phyloP scores from a whole-genome alignment of 2,113 vertebrate species.

The Mesitornis unicolor region DNA sequence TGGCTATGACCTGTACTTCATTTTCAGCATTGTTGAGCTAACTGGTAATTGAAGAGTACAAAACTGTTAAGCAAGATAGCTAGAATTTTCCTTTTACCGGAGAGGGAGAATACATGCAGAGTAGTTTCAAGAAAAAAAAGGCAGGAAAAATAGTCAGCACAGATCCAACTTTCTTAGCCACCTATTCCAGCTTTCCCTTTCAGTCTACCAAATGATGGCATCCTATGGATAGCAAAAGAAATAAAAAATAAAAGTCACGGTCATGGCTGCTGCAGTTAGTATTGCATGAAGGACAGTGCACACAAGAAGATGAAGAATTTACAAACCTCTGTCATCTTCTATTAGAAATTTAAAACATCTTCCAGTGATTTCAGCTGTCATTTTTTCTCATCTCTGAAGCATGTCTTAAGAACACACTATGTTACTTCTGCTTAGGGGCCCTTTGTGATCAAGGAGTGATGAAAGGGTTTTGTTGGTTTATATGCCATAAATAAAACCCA shows the following conservation, averaged over 20 bases:
- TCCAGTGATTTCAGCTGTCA: not conserved
- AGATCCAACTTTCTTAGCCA: not conserved
- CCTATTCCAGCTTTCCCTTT: not conserved
- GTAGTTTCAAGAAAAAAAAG: not conserved
- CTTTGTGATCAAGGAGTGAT: not conserved
- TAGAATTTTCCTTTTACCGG: not conserved
- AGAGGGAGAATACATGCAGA: not conserved
- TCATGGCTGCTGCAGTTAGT: no score
- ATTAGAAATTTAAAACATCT: not conserved
- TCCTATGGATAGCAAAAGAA: not conserved
- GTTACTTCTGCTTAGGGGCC: not conserved
- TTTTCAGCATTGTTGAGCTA: not conserved
- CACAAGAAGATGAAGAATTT: not conserved
- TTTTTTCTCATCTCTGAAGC: not conserved
- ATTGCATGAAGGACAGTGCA: not conserved
- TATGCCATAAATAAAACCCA: not conserved
- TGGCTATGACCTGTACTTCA: not conserved
- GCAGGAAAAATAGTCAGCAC: not conserved
- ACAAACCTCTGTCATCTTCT: not conserved
- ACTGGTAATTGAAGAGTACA: not conserved
- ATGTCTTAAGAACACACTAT: not conserved
- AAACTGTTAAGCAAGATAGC: not conserved
- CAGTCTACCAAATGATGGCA: not conserved
- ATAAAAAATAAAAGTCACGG: not conserved
- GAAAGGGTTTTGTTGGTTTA: not conserved